Base-by-base conservation (phyloP, 2,888 invertebrate genomes). In the Nemoura dubitans region DNA sequence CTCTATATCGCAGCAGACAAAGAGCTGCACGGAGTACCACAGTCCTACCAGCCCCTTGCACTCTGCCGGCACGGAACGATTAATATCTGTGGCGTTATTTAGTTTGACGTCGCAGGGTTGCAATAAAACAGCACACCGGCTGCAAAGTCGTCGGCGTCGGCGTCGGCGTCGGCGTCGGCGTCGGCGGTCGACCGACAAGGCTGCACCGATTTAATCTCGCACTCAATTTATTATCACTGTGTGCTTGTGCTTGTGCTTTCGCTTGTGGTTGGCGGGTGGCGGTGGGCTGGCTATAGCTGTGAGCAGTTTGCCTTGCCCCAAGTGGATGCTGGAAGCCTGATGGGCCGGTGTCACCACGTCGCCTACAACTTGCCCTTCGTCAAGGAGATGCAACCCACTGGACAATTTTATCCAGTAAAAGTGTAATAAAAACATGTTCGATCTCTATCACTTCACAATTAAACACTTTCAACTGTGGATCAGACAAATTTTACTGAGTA, bases 121-220 rank as follows among this genome's bases (percentile, higher is more conserved):
- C 21, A 21, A 16, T 59, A 14, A 3, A 59, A 59, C 59, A 21
- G 59, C 59, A 59, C 78, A 26, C 78, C 82, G 25, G 82, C 82
- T 82, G 29, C 29, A 28, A 36, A 29, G 28, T 21, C 83, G 83
- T 42, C 43, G 36, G 30, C n/a, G 36, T 78, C 29, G 29, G 16
- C 29, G 27, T 78, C 27, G 30, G 29, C 30, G 36, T 29, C 59
- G 85, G 85, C 81, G 80, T 85, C 80, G 30, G 29, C 30, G 36
- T 29, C 59, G 85, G 87, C 81, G 16, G 80, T 80, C 80, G 43
- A 78, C 36, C 30, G 85, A 85, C 86, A 85, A n/a, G 85, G 85
- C 85, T 78, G 59, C 59, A 59, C 59, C 86, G 87, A 87, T 85
- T 87, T 87, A 87, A 87, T 87, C 87, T 85, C 42, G 29, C 85